Conservation (phyloP, 2,797 vertebrate genomes). For the Sarcoramphus papa region DNA sequence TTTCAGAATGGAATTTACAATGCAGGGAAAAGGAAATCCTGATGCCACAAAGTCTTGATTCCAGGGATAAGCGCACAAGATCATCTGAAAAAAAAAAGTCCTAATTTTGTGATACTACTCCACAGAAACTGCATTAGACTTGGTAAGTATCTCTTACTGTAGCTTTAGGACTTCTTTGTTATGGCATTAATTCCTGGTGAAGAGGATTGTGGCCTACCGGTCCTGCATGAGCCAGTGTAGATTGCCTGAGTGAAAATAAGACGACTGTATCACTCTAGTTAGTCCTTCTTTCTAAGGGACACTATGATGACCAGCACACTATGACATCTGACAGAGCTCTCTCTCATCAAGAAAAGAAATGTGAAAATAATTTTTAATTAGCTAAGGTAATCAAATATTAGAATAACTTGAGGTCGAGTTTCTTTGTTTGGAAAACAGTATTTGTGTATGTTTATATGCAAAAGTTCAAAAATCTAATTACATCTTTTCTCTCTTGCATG, state of each 20-base stretch:
- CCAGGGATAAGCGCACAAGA: background rate
- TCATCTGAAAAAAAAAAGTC: accelerated
- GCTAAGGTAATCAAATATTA: background rate
- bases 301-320: background rate
- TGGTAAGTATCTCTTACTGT: background rate
- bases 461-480: background rate
- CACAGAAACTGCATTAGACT: background rate
- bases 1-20: background rate
- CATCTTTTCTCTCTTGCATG: background rate
- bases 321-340: background rate
- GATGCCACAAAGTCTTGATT: background rate
- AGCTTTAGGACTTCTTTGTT: background rate
- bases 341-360: background rate
- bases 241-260: background rate
- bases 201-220: background rate
- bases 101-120: background rate
- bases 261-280: background rate
- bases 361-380: background rate
- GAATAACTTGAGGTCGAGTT: background rate
- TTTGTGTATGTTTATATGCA: background rate
- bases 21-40: background rate
- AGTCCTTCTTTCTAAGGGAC: background rate
- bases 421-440: background rate
- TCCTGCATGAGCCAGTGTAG: background rate
- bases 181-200: background rate